Evolutionary conservation across 2,888 invertebrate species (phyloP).

Genomic region (Gymnosoma rotundatum): DNA sequence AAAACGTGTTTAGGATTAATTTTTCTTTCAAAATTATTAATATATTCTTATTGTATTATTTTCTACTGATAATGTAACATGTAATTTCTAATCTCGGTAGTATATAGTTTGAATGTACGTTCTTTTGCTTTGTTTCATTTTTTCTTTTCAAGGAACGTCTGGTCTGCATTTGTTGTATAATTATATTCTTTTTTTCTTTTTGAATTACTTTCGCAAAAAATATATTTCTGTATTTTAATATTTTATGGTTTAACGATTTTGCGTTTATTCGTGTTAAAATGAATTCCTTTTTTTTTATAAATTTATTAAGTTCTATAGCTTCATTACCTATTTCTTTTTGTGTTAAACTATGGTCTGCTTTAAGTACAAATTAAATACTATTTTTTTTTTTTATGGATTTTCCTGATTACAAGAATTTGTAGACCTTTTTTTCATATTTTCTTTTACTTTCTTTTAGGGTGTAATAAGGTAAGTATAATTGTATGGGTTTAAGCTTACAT

Average conservation of each 20-base stretch:
- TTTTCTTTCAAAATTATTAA: too few species aligned
- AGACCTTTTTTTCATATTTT: conserved; percentile 37
- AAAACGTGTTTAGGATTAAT: too few species aligned
- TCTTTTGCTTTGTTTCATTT: conserved; percentile 11
- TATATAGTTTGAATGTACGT: conserved; percentile 57
- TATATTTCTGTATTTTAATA: conserved; percentile 5
- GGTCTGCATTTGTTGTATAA: conserved; percentile 41
- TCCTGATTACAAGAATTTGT: conserved; percentile 54
- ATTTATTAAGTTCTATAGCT: too few species aligned
- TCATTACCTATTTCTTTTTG: too few species aligned
- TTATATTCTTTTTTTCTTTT: conserved; percentile 15
- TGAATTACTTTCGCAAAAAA: conserved; percentile 40
- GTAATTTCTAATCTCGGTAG: conserved; percentile 54
- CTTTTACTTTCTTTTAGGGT: too few species aligned
- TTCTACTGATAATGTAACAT: conserved; percentile 43
- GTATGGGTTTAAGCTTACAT: too few species aligned
- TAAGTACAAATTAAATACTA: conserved; percentile 32
- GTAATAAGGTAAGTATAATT: too few species aligned
- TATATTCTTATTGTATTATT: too few species aligned
- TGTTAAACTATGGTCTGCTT: conserved; percentile 25
- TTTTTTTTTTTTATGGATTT: conserved; percentile 44
- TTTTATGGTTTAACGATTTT: conserved; percentile 47
- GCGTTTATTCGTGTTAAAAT: conserved; percentile 20
- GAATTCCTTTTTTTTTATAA: too few species aligned
- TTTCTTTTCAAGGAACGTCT: conserved; percentile 67